Evolutionary conservation across 2,888 invertebrate species (phyloP), one percentile per base, ranked within the genome.

Genomic region (Drosophila colorata): DNA sequence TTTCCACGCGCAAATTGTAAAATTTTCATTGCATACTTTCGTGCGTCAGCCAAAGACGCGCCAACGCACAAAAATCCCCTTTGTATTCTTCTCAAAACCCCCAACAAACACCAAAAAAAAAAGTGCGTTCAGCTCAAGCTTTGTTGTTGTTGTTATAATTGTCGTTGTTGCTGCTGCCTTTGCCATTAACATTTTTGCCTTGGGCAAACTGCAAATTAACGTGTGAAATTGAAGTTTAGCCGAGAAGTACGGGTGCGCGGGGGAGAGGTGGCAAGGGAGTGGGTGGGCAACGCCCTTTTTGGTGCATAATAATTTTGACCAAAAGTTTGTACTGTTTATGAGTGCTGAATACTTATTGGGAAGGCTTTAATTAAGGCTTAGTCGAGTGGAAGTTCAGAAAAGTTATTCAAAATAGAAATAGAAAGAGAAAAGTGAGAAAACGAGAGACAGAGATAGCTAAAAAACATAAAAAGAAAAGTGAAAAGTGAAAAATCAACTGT

Each of bases 1-100:
- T 80, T 83, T 74, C 67, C 83, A 77, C 68, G 84, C 77, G 80
- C 74, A 83, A 83, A 83, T 80, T 80, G 80, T 83, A 80, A 80
- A 80, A 83, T 80, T 80, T 83, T 77, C 74, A 80, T 80, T 80
- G 80, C 80, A 80, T 83, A 80, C 80, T 80, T 80, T 77, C 20
- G 61, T 68, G 80, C 78, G 83, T 57, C 68, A 53, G 31, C 35
- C 46, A 35, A 46, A 68, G 49, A 63, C 47, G 56, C 41, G 56
- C 56, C 80, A 70, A 55, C 71, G 80, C 61, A 78, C 69, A 59
- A 51, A 51, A 46, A 58, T 46, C 46, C 18, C 25, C 8, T 4
- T 4, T 16, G 5, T 18, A 37, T 38, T 25, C 23, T 14, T 28
- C 9, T 23, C 31, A 2, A 9, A 0, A 4, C 20, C 7, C 7